Evolutionary conservation across 2,888 invertebrate species (phyloP).

Genomic region (Amblyjoppa fuscipennis): DNA sequence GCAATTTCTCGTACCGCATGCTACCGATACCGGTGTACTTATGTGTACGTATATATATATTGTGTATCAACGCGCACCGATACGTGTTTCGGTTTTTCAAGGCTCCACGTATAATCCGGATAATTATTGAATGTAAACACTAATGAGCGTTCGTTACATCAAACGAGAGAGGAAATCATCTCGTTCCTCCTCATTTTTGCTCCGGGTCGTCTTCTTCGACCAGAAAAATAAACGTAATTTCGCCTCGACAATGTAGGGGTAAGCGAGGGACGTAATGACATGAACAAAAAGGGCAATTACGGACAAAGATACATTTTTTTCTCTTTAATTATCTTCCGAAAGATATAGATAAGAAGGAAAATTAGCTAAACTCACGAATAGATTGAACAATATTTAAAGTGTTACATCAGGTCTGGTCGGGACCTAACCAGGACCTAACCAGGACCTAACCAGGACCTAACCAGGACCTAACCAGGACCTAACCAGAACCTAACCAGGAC

Average conservation of each 20-base stretch:
- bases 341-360: neutral
- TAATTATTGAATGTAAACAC: conserved; percentile 69
- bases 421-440: too few relatives aligned
- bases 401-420: too few relatives aligned
- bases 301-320: neutral
- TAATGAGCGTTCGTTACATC: conserved; percentile 67
- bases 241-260: neutral
- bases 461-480: too few relatives aligned
- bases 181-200: conserved; percentile 42
- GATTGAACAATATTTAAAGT: neutral
- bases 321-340: conserved; percentile 28
- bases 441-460: too few relatives aligned
- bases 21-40: conserved; percentile 43
- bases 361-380: conserved; percentile 33
- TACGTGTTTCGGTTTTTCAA: conserved; percentile 66
- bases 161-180: conserved; percentile 50
- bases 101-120: conserved; percentile 57
- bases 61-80: conserved; percentile 6
- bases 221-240: neutral
- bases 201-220: neutral
- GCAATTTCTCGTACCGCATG: conserved; percentile 57
- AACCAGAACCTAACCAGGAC: too few relatives aligned
- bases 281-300: conserved; percentile 4
- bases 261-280: neutral
- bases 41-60: neutral